phyloP scores from a whole-genome alignment of 2,888 invertebrate genomes.

The Colostygia pectinataria region DNA sequence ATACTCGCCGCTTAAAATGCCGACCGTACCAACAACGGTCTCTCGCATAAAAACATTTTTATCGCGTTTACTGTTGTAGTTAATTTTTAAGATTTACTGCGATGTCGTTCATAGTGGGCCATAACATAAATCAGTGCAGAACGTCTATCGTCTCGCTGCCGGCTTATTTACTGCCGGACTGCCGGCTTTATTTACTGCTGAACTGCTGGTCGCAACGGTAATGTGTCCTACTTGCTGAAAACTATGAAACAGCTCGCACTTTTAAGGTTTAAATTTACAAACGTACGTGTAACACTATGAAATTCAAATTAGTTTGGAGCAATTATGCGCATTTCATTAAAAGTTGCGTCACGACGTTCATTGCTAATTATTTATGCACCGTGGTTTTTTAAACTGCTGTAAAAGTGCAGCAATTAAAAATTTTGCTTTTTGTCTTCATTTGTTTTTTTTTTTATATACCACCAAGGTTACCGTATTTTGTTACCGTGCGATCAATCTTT shows the following conservation, averaged over 20 bases:
- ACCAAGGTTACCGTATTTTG: no score
- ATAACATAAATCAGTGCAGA: constrained; percentile 55
- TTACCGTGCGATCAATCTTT: no score
- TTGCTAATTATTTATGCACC: constrained; percentile 37
- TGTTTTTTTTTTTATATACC: no score
- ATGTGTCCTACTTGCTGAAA: constrained; percentile 20
- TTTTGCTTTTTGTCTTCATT: constrained; percentile 3
- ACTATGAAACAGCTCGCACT: constrained; percentile 7
- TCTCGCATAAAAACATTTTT: constrained; percentile 29
- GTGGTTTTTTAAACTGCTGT: constrained; percentile 21
- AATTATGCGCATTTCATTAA: constrained; percentile 39
- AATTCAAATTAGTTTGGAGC: constrained; percentile 35
- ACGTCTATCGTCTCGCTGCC: constrained; percentile 49
- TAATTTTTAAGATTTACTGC: constrained; percentile 50
- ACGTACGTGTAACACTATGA: constrained; percentile 31
- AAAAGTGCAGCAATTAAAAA: constrained; percentile 26
- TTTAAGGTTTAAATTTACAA: constrained; percentile 20
- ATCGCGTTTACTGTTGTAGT: constrained; percentile 35
- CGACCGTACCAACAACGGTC: constrained; percentile 12
- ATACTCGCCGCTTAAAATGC: constrained; percentile 10
- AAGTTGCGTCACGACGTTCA: constrained; percentile 28
- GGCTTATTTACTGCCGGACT: constrained; percentile 45
- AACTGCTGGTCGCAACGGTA: constrained; percentile 14
- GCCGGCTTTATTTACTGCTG: constrained; percentile 23
- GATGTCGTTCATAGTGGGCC: constrained; percentile 50